Conservation (phyloP, 2,797 vertebrate species). For the Alcedo quadribrachys region DNA sequence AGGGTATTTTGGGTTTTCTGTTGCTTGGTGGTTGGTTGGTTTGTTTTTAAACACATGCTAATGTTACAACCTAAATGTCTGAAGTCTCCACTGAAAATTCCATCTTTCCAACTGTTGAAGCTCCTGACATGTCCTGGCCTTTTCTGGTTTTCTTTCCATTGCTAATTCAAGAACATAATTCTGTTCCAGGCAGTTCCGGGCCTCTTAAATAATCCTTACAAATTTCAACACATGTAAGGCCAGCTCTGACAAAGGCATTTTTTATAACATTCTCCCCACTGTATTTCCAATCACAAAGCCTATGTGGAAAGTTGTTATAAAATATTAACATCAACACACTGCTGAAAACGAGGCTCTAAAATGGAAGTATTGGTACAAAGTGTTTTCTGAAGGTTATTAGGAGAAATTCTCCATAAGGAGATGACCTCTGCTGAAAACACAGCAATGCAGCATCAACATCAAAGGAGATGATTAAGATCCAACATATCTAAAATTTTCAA, state of each 20-base stretch:
- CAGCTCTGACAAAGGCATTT: neutral
- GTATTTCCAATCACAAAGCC: neutral
- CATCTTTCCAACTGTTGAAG: neutral
- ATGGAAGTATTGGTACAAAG: neutral
- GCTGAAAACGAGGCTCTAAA: neutral
- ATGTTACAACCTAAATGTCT: neutral
- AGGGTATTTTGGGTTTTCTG: rapidly evolving
- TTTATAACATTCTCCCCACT: neutral
- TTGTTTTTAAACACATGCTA: neutral
- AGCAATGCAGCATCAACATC: neutral
- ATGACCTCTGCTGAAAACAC: neutral
- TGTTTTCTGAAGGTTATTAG: neutral
- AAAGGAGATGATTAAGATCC: neutral
- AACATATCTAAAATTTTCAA: neutral
- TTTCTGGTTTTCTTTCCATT: neutral
- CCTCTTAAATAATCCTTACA: neutral
- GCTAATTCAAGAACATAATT: neutral
- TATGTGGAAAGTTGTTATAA: neutral
- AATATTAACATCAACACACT: neutral
- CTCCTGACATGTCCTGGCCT: neutral
- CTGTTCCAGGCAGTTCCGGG: neutral
- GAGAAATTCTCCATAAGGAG: neutral
- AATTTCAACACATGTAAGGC: neutral
- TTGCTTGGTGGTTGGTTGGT: neutral
- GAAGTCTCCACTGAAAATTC: neutral